Evolutionary conservation across 2,797 vertebrate genomes (phyloP), one percentile per base, ranked within the genome.

Genomic region (Scarus forsteni): DNA sequence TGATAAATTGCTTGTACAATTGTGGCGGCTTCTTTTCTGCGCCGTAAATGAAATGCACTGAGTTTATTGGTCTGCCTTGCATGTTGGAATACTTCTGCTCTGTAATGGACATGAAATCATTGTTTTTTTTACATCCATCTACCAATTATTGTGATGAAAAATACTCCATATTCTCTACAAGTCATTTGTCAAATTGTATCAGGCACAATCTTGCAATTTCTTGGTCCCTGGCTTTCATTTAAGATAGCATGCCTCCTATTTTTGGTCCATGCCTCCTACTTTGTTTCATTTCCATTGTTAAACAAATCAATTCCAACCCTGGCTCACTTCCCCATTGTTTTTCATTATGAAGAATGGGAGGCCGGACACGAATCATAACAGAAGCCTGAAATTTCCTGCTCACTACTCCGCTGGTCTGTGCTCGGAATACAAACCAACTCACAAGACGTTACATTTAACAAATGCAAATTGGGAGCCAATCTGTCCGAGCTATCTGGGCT

Each of bases 201-300:
- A 75, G 77, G 81, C 56, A 70, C 86, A 85, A 81, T 90, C 72
- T 89, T 71, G 77, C 90, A 89, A 93, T 93, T 89, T 91, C 83
- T 88, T 88, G 88, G 79, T 87, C 70, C 75, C 73, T 8, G 82
- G 85, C 76, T 89, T 88, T 90, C 79, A 84, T 89, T 90, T 88
- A 55, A 83, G 85, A 85, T 77, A 63, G 86, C 84, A 77, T 70
- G 86, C 81, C 80, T 90, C 76, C 88, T 87, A 81, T 90, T 90
- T 50, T 92, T 87, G 83, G 83, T 81, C 74, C 71, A 60, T 88
- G 88, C 89, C 84, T 92, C 89, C 89, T 84, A 89, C 89, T 92
- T 90, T 88, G 84, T 92, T 92, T 90, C 88, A 90, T 92, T 91
- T 92, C 89, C 86, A 91, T 92, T 92, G 90, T 92, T 93, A 92